A percentile compares a stretch with the other conserved stretches of the same genome.
phyloP scores from a whole-genome alignment of 2,113 vertebrate species.

The Chaetodon trifascialis region DNA sequence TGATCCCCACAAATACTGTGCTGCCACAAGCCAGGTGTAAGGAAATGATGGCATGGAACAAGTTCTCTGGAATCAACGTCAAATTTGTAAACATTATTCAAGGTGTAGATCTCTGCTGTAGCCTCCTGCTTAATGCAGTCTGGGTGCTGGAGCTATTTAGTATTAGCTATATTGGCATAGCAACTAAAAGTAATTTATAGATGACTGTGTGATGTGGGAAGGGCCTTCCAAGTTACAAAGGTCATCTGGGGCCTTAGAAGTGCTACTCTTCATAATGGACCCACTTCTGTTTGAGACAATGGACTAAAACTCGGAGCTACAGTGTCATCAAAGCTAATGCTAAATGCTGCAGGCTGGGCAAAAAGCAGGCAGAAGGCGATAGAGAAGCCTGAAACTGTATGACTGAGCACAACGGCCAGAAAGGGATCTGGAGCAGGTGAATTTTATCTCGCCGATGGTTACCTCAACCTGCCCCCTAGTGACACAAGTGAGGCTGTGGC shows the following conservation, averaged over 20 bases:
- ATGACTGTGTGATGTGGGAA: neutral
- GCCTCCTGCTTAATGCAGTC: neutral
- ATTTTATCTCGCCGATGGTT: conserved; percentile 11
- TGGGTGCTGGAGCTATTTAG: neutral
- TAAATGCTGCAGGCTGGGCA: neutral
- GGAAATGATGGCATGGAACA: conserved; percentile 8
- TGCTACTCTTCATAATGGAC: conserved; percentile 4
- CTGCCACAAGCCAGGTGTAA: neutral
- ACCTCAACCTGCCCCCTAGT: conserved; percentile 1
- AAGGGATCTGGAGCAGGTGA: neutral
- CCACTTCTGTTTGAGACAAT: neutral
- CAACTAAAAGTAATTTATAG: neutral
- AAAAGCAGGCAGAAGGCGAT: conserved; percentile 2
- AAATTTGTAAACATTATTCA: conserved; percentile 28
- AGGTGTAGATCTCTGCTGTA: neutral
- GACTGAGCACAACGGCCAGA: conserved; percentile 7
- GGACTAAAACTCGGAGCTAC: too few species aligned
- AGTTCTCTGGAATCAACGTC: neutral
- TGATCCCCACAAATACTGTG: conserved; percentile 3
- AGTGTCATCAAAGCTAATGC: too few species aligned
- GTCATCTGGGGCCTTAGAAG: conserved; percentile 1
- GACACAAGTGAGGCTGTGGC: neutral
- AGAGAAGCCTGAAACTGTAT: neutral
- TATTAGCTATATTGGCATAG: neutral
- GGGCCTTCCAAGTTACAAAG: neutral